Evolutionary conservation across 1,140 invertebrate species (phyloP).

Genomic region (Epicauta chinensis): DNA sequence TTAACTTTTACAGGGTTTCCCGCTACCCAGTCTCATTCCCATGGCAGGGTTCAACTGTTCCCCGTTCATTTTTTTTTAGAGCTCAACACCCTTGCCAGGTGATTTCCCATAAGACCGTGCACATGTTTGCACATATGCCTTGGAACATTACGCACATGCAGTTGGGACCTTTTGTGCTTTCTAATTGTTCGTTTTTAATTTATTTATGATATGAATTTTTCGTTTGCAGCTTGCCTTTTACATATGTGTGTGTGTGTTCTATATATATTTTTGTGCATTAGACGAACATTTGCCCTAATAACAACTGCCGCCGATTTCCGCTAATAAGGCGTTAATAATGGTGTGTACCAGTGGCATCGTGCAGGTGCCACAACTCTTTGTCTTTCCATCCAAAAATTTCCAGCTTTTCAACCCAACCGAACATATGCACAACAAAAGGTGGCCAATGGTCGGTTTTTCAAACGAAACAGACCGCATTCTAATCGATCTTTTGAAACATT

Average conservation of each 20-base stretch:
- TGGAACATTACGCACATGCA: conserved; percentile 26
- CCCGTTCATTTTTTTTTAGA: too few species aligned
- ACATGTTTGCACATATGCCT: conserved; percentile 42
- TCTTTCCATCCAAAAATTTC: too few species aligned
- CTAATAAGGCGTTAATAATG: too few species aligned
- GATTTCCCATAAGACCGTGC: conserved; percentile 44
- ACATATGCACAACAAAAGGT: too few species aligned
- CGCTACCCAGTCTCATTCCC: conserved; percentile 17
- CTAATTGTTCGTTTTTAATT: conserved; percentile 39
- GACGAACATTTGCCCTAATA: not conserved
- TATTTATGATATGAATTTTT: conserved; percentile 34
- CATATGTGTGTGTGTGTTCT: not conserved
- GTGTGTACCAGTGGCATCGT: too few species aligned
- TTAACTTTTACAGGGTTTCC: conserved; percentile 20
- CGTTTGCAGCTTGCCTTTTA: conserved; percentile 15
- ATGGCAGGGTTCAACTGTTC: conserved; percentile 14
- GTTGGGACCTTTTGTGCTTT: conserved; percentile 29
- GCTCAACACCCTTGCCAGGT: conserved; percentile 38
- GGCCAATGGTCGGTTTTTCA: too few species aligned
- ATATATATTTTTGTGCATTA: not conserved
- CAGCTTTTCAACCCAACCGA: too few species aligned
- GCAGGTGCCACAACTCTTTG: too few species aligned
- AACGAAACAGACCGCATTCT: too few species aligned
- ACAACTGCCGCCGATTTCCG: not conserved
- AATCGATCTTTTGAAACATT: too few species aligned